Base-by-base conservation (phyloP, 2,113 vertebrate genomes). In the Paralichthys olivaceus region DNA sequence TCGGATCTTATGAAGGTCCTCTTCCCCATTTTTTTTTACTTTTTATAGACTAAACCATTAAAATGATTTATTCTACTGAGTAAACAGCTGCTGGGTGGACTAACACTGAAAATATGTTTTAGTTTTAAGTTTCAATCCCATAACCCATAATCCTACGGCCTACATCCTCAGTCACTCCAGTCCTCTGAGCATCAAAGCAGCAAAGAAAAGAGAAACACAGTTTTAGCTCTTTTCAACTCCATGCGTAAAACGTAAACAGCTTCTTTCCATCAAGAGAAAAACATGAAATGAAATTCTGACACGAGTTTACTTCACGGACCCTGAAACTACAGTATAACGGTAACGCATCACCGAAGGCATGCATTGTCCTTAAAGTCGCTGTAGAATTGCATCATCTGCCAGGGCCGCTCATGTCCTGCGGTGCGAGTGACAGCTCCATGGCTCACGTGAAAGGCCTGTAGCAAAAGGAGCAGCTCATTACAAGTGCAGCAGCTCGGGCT, bases 381-480 rank as follows among this genome's bases (percentile, higher is more conserved):
- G 26, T 64, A 72, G 75, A 67, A 40, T 84, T 79, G 70, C 72
- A 82, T 87, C 71, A 81, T 79, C 8, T 58, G 83, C 69, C 29
- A 37, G 59, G 63, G 79, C 55, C 1, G 73, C 72, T 58, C 54
- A 6, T 76, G 74, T 72, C 81, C 82, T 67, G 87, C 54, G 45
- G 88, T 83, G 86, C 69, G 58, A 79, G 26, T 83, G 88, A 88
- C 83, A 72, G 81, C 87, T 88, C 77, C 76, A 75, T 85, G 86
- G 89, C 84, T 91, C 90, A 88, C 85, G 85, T 62, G 74, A 76
- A 69, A 64, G 75, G 87, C 84, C 85, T 47, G 71, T 63, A 82
- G 86, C 84, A 65, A 77, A 79, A 75, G 79, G 49, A 74, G 80
- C 79, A 89, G 73, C 90, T 92, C 87, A 85, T 87, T 85, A 87